phyloP scores from a whole-genome alignment of 1,140 invertebrate genomes.

The Carcinoscorpius rotundicauda region DNA sequence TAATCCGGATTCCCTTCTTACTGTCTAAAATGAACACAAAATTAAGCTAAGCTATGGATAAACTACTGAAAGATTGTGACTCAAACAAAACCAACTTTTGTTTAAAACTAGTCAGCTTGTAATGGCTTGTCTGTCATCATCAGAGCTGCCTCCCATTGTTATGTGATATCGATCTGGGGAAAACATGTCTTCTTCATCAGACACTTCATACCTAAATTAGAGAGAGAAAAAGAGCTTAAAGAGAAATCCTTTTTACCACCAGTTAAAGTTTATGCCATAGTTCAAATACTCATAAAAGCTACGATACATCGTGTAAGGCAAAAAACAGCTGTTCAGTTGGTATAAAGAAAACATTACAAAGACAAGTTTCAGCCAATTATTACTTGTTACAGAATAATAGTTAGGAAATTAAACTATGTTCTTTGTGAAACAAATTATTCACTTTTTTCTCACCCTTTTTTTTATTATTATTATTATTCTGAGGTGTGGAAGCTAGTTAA shows the following conservation, averaged over 20 bases:
- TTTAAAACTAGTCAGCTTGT: constrained; percentile 2
- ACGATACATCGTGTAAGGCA: not conserved
- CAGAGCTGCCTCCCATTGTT: constrained; percentile 15
- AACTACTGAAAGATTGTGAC: no score
- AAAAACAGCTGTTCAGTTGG: not conserved
- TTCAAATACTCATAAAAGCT: not conserved
- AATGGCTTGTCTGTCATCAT: constrained; percentile 16
- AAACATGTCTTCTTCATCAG: constrained; percentile 19
- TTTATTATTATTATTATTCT: no score
- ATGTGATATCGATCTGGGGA: constrained; percentile 15
- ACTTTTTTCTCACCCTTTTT: no score
- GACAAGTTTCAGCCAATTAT: not conserved
- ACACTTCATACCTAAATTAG: constrained; percentile 18
- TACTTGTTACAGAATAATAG: not conserved
- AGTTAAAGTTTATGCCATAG: not conserved
- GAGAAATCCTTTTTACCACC: not conserved
- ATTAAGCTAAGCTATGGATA: no score
- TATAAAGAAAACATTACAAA: not conserved
- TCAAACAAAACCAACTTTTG: no score
- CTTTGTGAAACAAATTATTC: no score
- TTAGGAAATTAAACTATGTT: constrained; percentile 1
- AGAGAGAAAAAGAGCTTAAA: not conserved
- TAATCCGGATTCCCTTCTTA: no score
- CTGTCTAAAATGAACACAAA: no score
- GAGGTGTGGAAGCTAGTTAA: no score